phyloP scores from a whole-genome alignment of 2,888 invertebrate genomes.

The Eretmocerus hayati region DNA sequence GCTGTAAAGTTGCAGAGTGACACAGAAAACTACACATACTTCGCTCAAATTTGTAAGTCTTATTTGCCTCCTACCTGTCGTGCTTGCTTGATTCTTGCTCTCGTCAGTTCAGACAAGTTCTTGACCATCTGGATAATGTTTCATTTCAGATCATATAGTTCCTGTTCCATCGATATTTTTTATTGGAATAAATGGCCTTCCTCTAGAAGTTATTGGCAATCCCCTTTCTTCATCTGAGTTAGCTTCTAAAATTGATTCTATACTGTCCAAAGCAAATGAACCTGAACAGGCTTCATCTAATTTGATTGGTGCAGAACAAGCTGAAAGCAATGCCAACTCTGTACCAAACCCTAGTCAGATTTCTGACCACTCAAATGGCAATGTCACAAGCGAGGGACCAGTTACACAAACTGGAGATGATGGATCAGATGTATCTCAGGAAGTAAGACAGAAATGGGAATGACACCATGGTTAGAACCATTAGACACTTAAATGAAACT shows the following conservation, averaged over 20 bases:
- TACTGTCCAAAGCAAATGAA: constrained; percentile 52
- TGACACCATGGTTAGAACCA: background rate
- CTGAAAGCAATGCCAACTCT: background rate
- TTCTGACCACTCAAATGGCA: too few relatives aligned
- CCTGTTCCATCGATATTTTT: constrained; percentile 80
- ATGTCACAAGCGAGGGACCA: background rate
- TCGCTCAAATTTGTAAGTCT: constrained; percentile 75
- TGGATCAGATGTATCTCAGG: constrained; percentile 10
- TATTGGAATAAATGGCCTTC: constrained; percentile 74
- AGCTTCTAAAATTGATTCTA: constrained; percentile 57
- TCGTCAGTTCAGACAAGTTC: background rate
- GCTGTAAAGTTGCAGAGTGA: constrained; percentile 70
- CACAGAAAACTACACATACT: constrained; percentile 70
- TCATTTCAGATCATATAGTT: constrained; percentile 63
- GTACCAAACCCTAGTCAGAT: too few relatives aligned
- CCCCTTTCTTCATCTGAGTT: constrained; percentile 57
- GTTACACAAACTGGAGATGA: background rate
- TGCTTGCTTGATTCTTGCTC: background rate
- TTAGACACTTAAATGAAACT: background rate
- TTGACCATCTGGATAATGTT: background rate
- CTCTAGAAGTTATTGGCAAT: constrained; percentile 71
- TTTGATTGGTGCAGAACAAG: constrained; percentile 34
- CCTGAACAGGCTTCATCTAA: constrained; percentile 25
- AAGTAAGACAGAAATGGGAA: constrained; percentile 10
- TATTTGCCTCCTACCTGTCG: background rate